Evolutionary conservation across 2,797 vertebrate genomes (phyloP).

Genomic region (Lacerta viridis): DNA sequence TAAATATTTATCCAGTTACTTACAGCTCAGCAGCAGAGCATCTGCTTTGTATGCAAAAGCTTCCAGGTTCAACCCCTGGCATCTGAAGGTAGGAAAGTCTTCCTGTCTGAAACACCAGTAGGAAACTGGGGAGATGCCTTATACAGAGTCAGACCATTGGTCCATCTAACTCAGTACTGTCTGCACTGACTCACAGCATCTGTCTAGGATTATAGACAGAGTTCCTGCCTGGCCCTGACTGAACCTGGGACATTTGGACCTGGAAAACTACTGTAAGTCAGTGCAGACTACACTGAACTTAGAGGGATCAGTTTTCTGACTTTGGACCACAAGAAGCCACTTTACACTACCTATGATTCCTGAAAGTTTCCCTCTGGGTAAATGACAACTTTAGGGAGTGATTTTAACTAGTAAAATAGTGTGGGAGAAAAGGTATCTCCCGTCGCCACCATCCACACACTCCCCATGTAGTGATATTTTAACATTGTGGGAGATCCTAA

Average conservation of each 20-base stretch:
- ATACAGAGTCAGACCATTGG: no score
- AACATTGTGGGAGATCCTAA: background rate
- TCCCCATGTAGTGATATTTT: background rate
- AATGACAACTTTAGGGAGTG: background rate
- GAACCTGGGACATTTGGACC: no score
- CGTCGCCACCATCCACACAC: no score
- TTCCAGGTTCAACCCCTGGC: background rate
- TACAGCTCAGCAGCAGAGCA: background rate
- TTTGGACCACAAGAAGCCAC: background rate
- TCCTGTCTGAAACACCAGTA: background rate
- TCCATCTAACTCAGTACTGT: no score
- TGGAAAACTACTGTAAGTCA: background rate
- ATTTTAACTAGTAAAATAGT: background rate
- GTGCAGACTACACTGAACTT: background rate
- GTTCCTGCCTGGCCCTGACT: no score
- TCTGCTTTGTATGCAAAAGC: background rate
- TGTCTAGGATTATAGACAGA: no score
- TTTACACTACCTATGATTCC: background rate
- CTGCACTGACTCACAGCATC: no score
- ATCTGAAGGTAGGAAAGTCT: background rate
- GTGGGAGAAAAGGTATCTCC: background rate
- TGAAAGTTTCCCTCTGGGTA: background rate
- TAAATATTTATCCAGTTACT: conserved; percentile 24
- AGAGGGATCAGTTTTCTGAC: no score
- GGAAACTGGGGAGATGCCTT: no score